Evolutionary conservation across 2,888 invertebrate species (phyloP).

Genomic region (Drosophila rellima): DNA sequence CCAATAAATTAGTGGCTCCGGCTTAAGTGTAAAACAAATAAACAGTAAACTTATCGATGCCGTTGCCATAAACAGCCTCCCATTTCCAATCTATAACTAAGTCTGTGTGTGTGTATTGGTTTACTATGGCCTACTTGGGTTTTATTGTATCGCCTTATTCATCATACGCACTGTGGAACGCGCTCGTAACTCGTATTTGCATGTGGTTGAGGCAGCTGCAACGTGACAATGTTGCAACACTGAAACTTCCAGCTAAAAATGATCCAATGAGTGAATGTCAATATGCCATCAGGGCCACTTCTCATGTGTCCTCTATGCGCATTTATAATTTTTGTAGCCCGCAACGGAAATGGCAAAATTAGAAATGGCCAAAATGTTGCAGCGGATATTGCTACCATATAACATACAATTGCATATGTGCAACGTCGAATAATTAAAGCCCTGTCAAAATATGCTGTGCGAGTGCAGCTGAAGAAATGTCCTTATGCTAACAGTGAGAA

Average conservation of each 20-base stretch:
- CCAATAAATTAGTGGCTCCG: constrained; percentile 70
- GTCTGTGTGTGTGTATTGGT: constrained; percentile 1
- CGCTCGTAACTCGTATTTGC: constrained; percentile 33
- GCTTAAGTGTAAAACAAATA: constrained; percentile 69
- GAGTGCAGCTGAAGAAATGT: constrained; percentile 5
- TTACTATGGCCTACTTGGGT: constrained; percentile 6
- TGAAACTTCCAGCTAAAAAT: constrained; percentile 6
- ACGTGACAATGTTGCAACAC: constrained; percentile 1
- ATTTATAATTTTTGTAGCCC: constrained; percentile 17
- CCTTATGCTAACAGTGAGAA: constrained; percentile 3
- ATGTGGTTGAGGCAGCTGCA: constrained; percentile 31
- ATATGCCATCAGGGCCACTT: constrained; percentile 17
- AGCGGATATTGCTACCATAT: constrained; percentile 14
- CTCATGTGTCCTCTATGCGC: constrained; percentile 11
- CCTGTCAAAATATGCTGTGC: constrained; percentile 1
- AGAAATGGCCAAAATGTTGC: constrained; percentile 12
- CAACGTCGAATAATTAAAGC: constrained; percentile 12
- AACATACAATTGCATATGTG: constrained; percentile 20
- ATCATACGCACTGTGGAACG: constrained; percentile 52
- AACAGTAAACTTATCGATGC: constrained; percentile 59
- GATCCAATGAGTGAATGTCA: constrained; percentile 38
- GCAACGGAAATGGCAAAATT: constrained; percentile 12
- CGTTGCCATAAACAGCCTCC: constrained; percentile 38
- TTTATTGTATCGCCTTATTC: constrained; percentile 29
- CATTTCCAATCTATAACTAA: neutral